A percentile compares a stretch with the other conserved stretches of the same genome.
Evolutionary conservation across 2,888 invertebrate genomes (phyloP).

Genomic region (Gastracanthus pulcherrimus): DNA sequence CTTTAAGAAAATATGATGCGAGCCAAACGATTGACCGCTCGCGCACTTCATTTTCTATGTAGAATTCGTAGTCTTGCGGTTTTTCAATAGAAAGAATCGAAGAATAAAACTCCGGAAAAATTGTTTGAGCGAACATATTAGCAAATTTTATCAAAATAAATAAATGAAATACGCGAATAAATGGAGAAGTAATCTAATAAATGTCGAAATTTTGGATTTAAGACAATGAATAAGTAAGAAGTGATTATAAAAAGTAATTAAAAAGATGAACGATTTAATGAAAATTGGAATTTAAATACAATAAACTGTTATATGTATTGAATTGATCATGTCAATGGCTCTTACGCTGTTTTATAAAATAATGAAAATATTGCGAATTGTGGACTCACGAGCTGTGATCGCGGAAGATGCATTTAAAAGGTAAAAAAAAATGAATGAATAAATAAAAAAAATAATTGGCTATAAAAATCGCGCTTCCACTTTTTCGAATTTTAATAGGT

Average conservation of each 20-base stretch:
- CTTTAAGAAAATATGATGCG: slow-evolving; percentile 27
- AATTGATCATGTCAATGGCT: slow-evolving; percentile 49
- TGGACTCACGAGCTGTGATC: slow-evolving; percentile 54
- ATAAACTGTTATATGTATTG: slow-evolving; percentile 50
- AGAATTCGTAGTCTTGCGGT: slow-evolving; percentile 30
- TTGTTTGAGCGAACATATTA: slow-evolving; percentile 18
- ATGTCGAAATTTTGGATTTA: slow-evolving; percentile 21
- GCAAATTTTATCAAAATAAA: slow-evolving; percentile 47
- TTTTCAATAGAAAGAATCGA: slow-evolving; percentile 32
- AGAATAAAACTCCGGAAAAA: not conserved
- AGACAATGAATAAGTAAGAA: too few relatives aligned
- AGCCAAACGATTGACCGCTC: not conserved
- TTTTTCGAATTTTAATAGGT: slow-evolving; percentile 46
- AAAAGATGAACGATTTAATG: slow-evolving; percentile 11
- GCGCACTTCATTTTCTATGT: slow-evolving; percentile 30
- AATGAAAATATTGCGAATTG: slow-evolving; percentile 34
- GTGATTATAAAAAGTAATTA: not conserved
- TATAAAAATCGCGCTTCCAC: slow-evolving; percentile 54
- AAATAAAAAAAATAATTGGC: slow-evolving; percentile 43
- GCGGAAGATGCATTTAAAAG: slow-evolving; percentile 48
- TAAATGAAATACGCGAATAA: not conserved
- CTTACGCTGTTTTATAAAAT: slow-evolving; percentile 43
- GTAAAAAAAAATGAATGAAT: not conserved
- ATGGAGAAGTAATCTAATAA: not conserved
- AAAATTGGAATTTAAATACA: slow-evolving; percentile 46